Conservation (phyloP, 2,113 vertebrate species). For the Rutilus rutilus region DNA sequence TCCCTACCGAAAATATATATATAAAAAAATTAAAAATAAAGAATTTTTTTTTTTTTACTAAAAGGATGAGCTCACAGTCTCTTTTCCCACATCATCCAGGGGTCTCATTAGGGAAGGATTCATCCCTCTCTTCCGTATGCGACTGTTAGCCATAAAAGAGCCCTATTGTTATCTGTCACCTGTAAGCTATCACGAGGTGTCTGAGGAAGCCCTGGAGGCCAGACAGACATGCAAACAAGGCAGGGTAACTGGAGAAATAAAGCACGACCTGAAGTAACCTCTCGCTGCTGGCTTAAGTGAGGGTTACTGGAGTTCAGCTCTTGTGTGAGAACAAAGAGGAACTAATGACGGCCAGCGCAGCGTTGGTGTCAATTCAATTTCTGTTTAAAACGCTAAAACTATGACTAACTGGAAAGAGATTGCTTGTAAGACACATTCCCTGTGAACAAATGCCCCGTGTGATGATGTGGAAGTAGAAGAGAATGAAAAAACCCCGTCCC, state of each 20-base stretch:
- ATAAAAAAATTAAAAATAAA: background rate
- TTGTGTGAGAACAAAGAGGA: constrained; percentile 51
- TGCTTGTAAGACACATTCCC: background rate
- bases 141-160: background rate
- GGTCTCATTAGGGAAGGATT: background rate
- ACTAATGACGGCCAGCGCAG: background rate
- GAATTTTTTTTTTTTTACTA: background rate
- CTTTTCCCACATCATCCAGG: background rate
- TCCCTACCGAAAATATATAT: too few species aligned
- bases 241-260: constrained; percentile 38
- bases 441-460: background rate
- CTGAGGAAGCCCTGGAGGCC: constrained; percentile 3
- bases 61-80: background rate
- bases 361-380: background rate
- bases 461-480: background rate
- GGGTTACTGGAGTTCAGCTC: constrained; percentile 58
- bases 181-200: constrained; percentile 24
- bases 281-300: constrained; percentile 28
- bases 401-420: background rate
- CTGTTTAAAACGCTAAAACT: background rate
- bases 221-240: constrained; percentile 32
- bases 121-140: background rate
- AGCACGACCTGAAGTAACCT: constrained; percentile 66
- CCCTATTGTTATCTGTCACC: background rate
- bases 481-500: background rate